These are phyloP conservation scores for Catalaphyllia jardinei DNA, from an alignment of 64 coral and sea anemone species.

Conservation along the genomic window DNA sequence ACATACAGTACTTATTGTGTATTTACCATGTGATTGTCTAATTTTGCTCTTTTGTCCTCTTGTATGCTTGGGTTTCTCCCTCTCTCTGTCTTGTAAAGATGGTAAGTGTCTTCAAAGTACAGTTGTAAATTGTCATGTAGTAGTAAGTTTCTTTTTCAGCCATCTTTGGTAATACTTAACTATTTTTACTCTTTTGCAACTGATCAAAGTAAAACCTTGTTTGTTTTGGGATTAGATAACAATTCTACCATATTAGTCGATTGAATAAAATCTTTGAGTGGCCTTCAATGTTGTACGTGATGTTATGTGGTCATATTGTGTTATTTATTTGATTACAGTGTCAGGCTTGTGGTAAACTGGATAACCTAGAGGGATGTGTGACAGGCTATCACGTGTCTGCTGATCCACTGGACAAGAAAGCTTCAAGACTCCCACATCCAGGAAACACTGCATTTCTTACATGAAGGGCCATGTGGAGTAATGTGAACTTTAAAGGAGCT, in stretches of 20 bases:
- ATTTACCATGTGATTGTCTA: background rate
- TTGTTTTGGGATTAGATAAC: no score
- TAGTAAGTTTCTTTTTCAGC: background rate
- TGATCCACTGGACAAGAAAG: conserved; percentile 10
- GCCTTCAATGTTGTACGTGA: no score
- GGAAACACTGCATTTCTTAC: conserved; percentile 15
- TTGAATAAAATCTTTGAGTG: no score
- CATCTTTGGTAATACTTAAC: no score
- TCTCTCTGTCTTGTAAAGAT: background rate
- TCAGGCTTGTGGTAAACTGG: conserved; percentile 88
- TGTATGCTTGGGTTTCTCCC: background rate
- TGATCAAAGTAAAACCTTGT: no score
- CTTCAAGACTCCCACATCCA: background rate
- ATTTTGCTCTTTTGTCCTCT: background rate
- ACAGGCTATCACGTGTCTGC: conserved; percentile 62
- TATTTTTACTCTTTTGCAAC: no score
- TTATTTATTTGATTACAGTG: conserved; percentile 42
- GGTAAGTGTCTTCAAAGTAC: background rate
- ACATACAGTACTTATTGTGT: no score
- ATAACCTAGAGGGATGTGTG: conserved; percentile 76
- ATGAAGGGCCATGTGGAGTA: background rate
- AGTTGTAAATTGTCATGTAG: background rate
- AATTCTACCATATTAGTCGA: no score
- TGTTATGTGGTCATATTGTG: no score
- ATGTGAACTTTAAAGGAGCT: no score